Base-by-base conservation (phyloP, 2,888 invertebrate genomes). In the Oscheius sp. region DNA sequence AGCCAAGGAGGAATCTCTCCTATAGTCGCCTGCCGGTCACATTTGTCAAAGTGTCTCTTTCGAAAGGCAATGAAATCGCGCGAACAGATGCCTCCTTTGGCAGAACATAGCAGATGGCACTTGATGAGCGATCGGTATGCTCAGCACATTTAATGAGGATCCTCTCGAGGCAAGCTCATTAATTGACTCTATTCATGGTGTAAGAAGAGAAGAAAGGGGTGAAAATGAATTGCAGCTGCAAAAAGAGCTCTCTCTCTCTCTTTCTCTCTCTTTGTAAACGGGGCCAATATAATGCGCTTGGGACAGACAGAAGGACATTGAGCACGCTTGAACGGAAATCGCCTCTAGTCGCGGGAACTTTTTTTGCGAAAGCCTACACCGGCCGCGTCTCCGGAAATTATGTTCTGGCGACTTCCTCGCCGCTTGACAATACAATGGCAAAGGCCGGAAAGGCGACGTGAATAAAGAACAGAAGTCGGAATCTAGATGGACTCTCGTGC, bases 11-110 rank as follows among this genome's bases (percentile, higher is more conserved):
- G 48, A 13, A 48, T 48, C 48, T n/a, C 65, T 13, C 51, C 32
- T 65, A 50, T 47, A 50, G 65, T 33, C 65, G 65, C 9, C 50
- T 50, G 65, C 50, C 51, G 65, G 65, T 65, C 65, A 65, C 65
- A 65, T 65, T 65, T 65, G 65, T 65, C 65, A 65, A 65, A 65
- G 65, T 48, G 65, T 65, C 65, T 65, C 50, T 65, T 65, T 65
- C 65, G 65, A 65, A 65, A 65, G 65, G 65, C 65, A 65, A 65
- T 65, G 65, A 65, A 65, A 65, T 65, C 65, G 65, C 65, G 65
- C 65, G 65, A 65, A 65, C 65, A 65, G 65, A 65, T 65, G 65
- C 50, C 65, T 48, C 65, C 65, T 50, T 13, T 33, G 50, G 60
- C 50, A 50, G 48, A 50, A 48, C 50, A 48, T 51, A 33, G 65